phyloP scores from a whole-genome alignment of 2,797 vertebrate species.

The Glyptemys insculpta region DNA sequence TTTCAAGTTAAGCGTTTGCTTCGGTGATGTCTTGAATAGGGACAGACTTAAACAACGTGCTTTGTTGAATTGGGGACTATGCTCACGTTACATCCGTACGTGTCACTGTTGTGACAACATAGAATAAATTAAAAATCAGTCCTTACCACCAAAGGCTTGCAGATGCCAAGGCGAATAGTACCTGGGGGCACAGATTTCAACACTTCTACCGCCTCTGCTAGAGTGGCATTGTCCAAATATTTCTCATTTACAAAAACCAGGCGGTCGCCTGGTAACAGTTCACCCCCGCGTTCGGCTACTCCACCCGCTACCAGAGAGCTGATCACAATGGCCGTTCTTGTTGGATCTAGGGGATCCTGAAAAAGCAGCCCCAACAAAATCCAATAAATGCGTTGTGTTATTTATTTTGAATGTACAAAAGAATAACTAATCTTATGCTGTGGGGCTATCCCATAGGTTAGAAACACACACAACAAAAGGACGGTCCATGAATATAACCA shows the following conservation, averaged over 20 bases:
- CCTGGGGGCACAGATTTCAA: conserved; percentile 90
- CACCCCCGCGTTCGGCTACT: conserved; percentile 86
- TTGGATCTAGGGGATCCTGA: conserved; percentile 92
- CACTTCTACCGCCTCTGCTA: conserved; percentile 91
- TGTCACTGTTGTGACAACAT: accelerated
- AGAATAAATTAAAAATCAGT: background rate
- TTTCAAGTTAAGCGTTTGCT: background rate
- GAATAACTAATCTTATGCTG: background rate
- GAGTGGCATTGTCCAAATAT: conserved; percentile 81
- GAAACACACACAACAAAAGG: accelerated
- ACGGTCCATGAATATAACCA: background rate
- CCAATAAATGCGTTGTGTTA: background rate
- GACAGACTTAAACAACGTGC: background rate
- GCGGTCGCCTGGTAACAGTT: conserved; percentile 92
- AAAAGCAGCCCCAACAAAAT: conserved; percentile 34
- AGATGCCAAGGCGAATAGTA: conserved; percentile 89
- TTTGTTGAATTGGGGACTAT: background rate
- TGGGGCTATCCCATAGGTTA: background rate
- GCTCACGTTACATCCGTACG: accelerated
- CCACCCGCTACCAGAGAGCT: conserved; percentile 92
- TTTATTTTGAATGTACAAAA: background rate
- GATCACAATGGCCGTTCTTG: conserved; percentile 92
- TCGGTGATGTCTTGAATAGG: background rate
- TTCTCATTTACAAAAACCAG: conserved; percentile 91
- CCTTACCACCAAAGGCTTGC: conserved; percentile 91